phyloP scores from a whole-genome alignment of 2,113 vertebrate species.

The Engystomops pustulosus region DNA sequence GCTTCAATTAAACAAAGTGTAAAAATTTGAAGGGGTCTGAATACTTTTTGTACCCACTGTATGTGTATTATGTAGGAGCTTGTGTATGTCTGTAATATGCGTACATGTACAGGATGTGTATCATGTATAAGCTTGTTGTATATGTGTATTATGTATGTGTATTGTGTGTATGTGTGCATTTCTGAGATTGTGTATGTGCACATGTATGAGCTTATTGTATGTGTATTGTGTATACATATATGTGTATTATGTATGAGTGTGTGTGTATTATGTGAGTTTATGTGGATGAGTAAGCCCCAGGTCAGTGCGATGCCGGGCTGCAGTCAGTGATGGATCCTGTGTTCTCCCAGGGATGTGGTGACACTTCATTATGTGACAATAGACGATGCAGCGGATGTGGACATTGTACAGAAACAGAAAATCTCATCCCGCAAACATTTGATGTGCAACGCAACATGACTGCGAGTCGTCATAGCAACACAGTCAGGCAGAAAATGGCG shows the following conservation, averaged over 20 bases:
- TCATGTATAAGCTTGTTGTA: no score
- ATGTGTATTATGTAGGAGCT: no score
- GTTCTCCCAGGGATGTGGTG: neutral
- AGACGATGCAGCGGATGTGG: neutral
- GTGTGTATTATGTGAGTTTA: neutral
- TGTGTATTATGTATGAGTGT: no score
- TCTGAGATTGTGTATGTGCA: neutral
- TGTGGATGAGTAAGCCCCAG: neutral
- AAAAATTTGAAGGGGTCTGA: no score
- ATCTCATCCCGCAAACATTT: neutral
- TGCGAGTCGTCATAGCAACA: conserved; percentile 20
- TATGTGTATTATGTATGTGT: neutral
- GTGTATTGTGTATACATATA: no score
- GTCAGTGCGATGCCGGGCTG: neutral
- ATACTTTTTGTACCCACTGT: no score
- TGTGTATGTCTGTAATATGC: no score
- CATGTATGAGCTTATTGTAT: neutral
- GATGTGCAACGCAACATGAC: conserved; percentile 31
- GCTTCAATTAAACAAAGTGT: no score
- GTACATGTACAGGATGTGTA: no score
- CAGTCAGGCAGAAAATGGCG: conserved; percentile 3
- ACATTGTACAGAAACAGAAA: neutral
- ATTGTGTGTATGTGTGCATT: neutral
- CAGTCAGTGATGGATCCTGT: neutral
- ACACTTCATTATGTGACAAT: neutral